Evolutionary conservation across 2,797 vertebrate species (phyloP).

Genomic region (Tympanoctomys barrerae): DNA sequence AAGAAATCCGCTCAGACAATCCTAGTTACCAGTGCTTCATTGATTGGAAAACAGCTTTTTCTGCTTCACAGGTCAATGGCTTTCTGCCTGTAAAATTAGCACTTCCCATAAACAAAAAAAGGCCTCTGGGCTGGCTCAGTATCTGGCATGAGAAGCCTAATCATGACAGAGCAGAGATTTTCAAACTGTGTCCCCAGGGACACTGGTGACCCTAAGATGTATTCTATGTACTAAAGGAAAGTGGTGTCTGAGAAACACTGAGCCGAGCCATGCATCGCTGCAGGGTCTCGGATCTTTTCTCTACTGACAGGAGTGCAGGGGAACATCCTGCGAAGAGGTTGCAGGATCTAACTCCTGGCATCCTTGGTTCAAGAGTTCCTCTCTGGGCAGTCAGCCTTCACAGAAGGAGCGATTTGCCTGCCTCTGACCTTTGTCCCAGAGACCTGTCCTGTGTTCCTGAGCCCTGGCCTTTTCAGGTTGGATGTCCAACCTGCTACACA

Average conservation of each 20-base stretch:
- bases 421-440: neutral
- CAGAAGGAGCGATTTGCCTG: neutral
- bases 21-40: neutral
- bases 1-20: neutral
- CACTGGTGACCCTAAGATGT: neutral
- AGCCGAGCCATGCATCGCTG: too few relatives aligned
- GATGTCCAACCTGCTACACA: neutral
- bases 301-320: rapidly evolving
- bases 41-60: neutral
- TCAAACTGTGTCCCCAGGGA: neutral
- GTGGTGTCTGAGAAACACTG: neutral
- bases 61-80: neutral
- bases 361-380: neutral
- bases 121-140: neutral
- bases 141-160: neutral
- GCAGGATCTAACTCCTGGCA: rapidly evolving
- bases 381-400: neutral
- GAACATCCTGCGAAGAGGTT: neutral
- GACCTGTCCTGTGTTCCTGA: neutral
- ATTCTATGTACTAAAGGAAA: neutral
- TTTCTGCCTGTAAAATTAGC: neutral
- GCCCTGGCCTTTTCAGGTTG: neutral
- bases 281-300: neutral
- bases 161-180: neutral
- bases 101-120: neutral